phyloP scores from a whole-genome alignment of 1,140 invertebrate species.

The Belonocnema kinseyi region DNA sequence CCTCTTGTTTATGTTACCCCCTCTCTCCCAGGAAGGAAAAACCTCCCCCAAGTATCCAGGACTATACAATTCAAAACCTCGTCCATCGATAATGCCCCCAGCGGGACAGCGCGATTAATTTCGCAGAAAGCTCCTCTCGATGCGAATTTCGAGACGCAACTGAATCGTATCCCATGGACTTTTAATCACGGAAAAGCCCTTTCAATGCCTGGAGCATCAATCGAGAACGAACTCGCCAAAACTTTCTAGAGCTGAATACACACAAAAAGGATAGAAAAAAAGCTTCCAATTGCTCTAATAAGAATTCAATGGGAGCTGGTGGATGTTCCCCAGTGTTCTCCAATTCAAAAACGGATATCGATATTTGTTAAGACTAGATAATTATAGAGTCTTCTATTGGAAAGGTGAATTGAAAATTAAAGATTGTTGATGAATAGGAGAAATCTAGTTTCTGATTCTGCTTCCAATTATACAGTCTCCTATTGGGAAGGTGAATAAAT shows the following conservation, averaged over 20 bases:
- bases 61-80: conserved; percentile 18
- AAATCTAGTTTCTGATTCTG: no score
- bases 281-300: neutral
- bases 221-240: neutral
- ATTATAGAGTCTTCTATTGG: no score
- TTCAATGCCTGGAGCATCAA: conserved; percentile 2
- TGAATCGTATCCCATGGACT: conserved; percentile 11
- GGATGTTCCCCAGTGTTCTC: no score
- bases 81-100: conserved; percentile 16
- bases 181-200: conserved; percentile 27
- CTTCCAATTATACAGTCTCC: no score
- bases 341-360: no score
- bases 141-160: conserved; percentile 15
- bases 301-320: no score
- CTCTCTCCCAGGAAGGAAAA: neutral
- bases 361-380: no score
- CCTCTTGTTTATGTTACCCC: conserved; percentile 23
- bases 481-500: no score
- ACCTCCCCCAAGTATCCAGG: conserved; percentile 7
- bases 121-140: conserved; percentile 17
- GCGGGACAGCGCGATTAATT: conserved; percentile 29
- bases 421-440: no score
- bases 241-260: conserved; percentile 4
- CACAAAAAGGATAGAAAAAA: neutral
- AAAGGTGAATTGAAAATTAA: no score